phyloP scores from a whole-genome alignment of 2,113 vertebrate genomes.

The Seriola aureovittata region DNA sequence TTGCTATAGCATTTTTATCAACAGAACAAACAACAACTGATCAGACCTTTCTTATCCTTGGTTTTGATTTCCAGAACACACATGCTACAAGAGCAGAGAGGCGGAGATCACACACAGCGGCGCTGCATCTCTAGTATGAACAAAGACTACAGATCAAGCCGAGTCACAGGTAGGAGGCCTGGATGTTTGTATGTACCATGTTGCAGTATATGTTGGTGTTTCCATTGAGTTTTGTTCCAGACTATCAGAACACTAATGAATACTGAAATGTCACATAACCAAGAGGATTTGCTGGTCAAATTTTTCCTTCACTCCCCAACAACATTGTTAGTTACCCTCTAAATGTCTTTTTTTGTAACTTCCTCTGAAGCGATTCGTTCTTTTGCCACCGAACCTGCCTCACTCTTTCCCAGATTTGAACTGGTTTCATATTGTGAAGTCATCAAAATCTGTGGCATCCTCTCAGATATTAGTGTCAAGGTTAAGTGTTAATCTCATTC shows the following conservation, averaged over 20 bases:
- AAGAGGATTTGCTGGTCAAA: slow-evolving; percentile 28
- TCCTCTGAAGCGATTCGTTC: slow-evolving; percentile 3
- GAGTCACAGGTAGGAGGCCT: slow-evolving; percentile 79
- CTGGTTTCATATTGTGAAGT: slow-evolving; percentile 13
- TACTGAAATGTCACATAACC: slow-evolving; percentile 1
- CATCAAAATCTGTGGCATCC: neutral
- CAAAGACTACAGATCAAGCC: slow-evolving; percentile 80
- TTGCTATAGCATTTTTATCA: slow-evolving; percentile 24
- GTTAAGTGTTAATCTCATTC: slow-evolving; percentile 16
- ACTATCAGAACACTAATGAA: neutral
- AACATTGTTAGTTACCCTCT: slow-evolving; percentile 17
- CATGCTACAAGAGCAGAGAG: slow-evolving; percentile 39
- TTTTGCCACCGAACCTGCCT: slow-evolving; percentile 1
- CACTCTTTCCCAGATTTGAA: slow-evolving; percentile 1
- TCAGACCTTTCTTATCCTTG: slow-evolving; percentile 46
- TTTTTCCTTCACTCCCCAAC: slow-evolving; percentile 41
- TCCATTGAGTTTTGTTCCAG: neutral
- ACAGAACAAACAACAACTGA: slow-evolving; percentile 40
- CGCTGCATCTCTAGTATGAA: slow-evolving; percentile 74
- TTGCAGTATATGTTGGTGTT: neutral
- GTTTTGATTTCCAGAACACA: slow-evolving; percentile 67
- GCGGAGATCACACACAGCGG: slow-evolving; percentile 39
- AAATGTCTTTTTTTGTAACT: slow-evolving; percentile 31
- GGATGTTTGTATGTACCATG: neutral
- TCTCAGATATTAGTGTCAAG: slow-evolving; percentile 27